Evolutionary conservation across 2,113 vertebrate genomes (phyloP).

Genomic region (Emydocephalus ijimae): DNA sequence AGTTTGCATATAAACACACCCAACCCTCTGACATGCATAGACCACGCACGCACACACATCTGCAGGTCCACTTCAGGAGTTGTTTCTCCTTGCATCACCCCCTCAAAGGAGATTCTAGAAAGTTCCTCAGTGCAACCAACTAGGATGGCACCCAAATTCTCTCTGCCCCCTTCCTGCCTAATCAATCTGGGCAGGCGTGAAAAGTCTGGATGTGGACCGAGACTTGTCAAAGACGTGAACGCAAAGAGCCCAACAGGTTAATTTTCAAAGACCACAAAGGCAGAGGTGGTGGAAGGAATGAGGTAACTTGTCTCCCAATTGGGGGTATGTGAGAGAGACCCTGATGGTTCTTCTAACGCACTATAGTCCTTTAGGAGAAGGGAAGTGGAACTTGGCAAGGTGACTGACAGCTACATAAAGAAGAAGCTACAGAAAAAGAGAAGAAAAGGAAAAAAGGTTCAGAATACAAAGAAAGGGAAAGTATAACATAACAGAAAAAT

Average conservation of each 20-base stretch:
- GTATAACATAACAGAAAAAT: not conserved
- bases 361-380: conserved; percentile 67
- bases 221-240: conserved; percentile 51
- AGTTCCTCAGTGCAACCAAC: not conserved
- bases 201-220: conserved; percentile 57
- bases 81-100: not conserved
- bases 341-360: conserved; percentile 69
- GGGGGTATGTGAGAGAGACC: conserved; percentile 24
- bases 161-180: conserved; percentile 34
- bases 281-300: conserved; percentile 67
- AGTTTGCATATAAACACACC: not conserved
- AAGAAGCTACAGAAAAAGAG: conserved; percentile 80
- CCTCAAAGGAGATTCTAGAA: conserved; percentile 13
- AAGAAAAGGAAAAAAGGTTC: conserved; percentile 66
- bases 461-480: conserved; percentile 62
- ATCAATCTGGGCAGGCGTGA: conserved; percentile 34
- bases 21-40: not conserved
- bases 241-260: conserved; percentile 53
- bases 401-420: conserved; percentile 74
- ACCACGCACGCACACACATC: not conserved
- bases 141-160: not conserved
- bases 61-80: not conserved
- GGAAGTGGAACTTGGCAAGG: conserved; percentile 69
- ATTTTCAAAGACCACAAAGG: conserved; percentile 57
- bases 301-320: conserved; percentile 70